Base-by-base conservation (phyloP, 2,113 vertebrate species). In the Sardina pilchardus region DNA sequence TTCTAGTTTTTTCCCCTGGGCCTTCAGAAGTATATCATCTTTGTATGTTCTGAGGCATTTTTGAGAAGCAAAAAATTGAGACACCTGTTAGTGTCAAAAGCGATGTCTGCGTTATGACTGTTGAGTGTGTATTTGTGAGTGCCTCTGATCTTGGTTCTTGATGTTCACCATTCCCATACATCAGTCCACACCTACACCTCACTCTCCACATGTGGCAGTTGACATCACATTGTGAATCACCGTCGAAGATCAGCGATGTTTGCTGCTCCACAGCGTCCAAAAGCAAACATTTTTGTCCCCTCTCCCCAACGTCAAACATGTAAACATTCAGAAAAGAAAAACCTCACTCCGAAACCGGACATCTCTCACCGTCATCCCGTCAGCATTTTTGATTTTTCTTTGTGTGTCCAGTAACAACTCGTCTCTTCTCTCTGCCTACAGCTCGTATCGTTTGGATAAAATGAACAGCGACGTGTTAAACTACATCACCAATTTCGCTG, bases 401-500 rank as follows among this genome's bases (percentile, higher is more conserved):
- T 24, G 16, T 47, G 8, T 81, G 16, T 82, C 19, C 87, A 90
- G 90, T 93, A 92, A 92, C 91, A 19, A 89, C 59, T 91, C 85
- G 91, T 93, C 88, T 94, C 87, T 93, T 94, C 86, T 95, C 90
- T 94, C 85, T 85, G 87, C 92, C 93, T 90, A 89, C 95, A 96
- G 95, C 92, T 95, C 94, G 91, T 96, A 95, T 91, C 95, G 93
- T 89, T 91, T 96, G 94, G 94, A 95, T 93, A 96, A 95, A 94
- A 95, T 95, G 91, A 95, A 95, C 93, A 95, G 94, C 90, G 95
- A 96, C 92, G 93, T 95, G 94, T 92, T 93, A 92, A 95, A 95
- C 93, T 96, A 95, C 94, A 95, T 96, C 94, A 95, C 94, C 94
- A 95, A 95, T 94, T 95, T 95, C 88, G 94, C 95, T 88, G 94